Percentiles rank a stretch among this genome's conserved stretches.
phyloP scores from a whole-genome alignment of 2,797 vertebrate species.

The Bradypodion ventrale region DNA sequence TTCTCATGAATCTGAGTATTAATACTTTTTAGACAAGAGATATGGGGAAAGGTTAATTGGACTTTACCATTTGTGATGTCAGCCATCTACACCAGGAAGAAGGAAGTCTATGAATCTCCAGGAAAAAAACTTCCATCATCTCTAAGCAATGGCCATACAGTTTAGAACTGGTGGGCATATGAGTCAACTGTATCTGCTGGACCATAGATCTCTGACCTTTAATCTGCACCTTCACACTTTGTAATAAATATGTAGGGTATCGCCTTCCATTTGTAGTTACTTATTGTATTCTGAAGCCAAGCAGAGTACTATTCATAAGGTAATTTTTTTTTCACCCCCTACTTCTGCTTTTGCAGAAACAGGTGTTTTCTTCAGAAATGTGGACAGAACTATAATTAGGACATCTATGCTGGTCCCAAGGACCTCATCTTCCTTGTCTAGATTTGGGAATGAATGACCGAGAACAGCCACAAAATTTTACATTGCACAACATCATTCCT shows the following conservation, averaged over 20 bases:
- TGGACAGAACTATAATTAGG: background rate
- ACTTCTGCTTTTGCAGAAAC: background rate
- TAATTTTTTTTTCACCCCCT: background rate
- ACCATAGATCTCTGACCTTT: background rate
- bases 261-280: background rate
- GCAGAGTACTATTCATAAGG: background rate
- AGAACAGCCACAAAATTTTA: background rate
- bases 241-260: background rate
- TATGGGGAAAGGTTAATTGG: background rate
- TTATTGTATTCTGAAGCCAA: background rate
- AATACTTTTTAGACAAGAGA: background rate
- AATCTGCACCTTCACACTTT: background rate
- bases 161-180: background rate
- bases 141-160: background rate
- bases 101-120: too few species aligned
- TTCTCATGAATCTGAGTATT: background rate
- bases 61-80: background rate
- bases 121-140: background rate
- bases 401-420: background rate
- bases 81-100: background rate
- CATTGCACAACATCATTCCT: background rate
- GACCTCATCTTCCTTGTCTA: background rate
- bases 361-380: background rate
- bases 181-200: background rate
- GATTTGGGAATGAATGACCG: background rate